A percentile compares a stretch with the other conserved stretches of the same genome.
phyloP scores from a whole-genome alignment of 2,888 invertebrate genomes.

The Poecilobothrus nobilitatus region DNA sequence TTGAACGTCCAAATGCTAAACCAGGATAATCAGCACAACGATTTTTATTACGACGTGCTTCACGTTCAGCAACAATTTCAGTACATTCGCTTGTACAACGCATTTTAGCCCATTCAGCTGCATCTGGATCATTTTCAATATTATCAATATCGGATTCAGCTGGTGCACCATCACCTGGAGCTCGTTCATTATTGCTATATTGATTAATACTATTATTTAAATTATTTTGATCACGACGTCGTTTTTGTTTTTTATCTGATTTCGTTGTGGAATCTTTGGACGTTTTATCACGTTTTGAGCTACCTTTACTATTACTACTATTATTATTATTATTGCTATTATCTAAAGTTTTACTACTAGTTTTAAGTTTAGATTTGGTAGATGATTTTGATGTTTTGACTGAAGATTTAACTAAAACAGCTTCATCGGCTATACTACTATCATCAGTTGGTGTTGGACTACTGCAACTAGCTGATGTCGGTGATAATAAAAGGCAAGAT shows the following conservation, averaged over 20 bases:
- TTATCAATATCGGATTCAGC: constrained; percentile 49
- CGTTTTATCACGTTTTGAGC: constrained; percentile 17
- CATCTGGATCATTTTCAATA: constrained; percentile 65
- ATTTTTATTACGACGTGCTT: constrained; percentile 61
- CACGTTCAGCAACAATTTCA: constrained; percentile 79
- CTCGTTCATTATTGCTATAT: constrained; percentile 26
- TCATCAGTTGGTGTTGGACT: constrained; percentile 42
- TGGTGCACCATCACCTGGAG: constrained; percentile 31
- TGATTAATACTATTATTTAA: constrained; percentile 2
- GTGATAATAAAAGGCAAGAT: constrained; percentile 19
- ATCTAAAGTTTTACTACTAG: constrained; percentile 19
- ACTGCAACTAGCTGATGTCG: constrained; percentile 37
- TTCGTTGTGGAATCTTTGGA: constrained; percentile 22
- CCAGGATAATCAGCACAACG: constrained; percentile 90
- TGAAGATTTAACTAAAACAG: constrained; percentile 24
- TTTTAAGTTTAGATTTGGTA: constrained; percentile 24
- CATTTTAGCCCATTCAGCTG: constrained; percentile 71
- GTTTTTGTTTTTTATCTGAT: constrained; percentile 12
- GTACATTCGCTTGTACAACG: constrained; percentile 84
- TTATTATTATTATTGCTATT: constrained; percentile 17
- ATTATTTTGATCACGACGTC: background rate
- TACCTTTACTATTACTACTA: constrained; percentile 8
- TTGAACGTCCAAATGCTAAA: constrained; percentile 80
- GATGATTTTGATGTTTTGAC: constrained; percentile 19
- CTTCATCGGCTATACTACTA: constrained; percentile 37